Evolutionary conservation across 2,888 invertebrate species (phyloP), one percentile per base, ranked within the genome.

Genomic region (Pristionchus entomophagus): DNA sequence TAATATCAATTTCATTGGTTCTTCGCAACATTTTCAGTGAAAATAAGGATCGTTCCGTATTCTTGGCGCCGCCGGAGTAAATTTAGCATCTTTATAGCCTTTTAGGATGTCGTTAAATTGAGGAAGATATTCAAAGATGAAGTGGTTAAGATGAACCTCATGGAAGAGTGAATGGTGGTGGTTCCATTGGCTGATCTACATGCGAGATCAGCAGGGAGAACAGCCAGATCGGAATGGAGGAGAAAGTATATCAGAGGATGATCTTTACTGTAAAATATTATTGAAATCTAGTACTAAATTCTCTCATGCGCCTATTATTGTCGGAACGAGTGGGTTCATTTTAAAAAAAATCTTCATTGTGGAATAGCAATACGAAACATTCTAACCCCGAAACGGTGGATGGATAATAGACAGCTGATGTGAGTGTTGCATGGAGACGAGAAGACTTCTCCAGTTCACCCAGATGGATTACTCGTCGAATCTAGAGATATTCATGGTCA

Each of bases 121-220:
- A 22, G 32, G 35, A 26, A 69, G 69, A 69, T 59, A 26, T n/a
- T 59, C 12, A 59, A 59, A 22, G 59, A 59, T 59, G 8, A 14
- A 45, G 45, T 45, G 14, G 14, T 14, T 45, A 10, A 45, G 45
- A 45, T 45, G 45, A 14, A 59, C 82, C 26, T 59, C 38, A 82
- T 45, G 5, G 82, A 51, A 0, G 45, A 45, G 29, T 82, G 45
- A 32, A 82, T 53, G 14, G 82, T 56, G 5, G 82, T 56, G 17
- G 83, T 84, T 62, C 83, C 83, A 49, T 84, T 84, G 29, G 83
- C 83, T 32, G 83, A 84, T 49, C n/a, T 29, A 26, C 83, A 84
- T n/a, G 45, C 49, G 49, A 84, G 29, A 35, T 84, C 83, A 41
- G 49, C 32, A 32, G 83, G 62, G 22, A 84, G 65, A 65, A 49